Evolutionary conservation across 2,113 vertebrate species (phyloP).

Genomic region (Neodontobutis hainanensis): DNA sequence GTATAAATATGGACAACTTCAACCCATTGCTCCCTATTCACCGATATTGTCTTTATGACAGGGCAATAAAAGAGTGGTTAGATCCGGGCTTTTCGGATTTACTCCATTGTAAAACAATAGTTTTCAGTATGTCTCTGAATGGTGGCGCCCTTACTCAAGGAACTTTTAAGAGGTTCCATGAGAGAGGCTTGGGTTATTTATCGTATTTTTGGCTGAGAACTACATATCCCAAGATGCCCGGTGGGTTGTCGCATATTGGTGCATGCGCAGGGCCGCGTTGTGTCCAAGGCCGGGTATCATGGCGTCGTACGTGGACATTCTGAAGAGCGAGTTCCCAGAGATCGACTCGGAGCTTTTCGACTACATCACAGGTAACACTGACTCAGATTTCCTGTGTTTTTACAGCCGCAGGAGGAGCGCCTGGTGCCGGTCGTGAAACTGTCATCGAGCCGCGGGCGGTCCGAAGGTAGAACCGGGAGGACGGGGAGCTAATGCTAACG

Average conservation of each 20-base stretch:
- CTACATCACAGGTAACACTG: constrained; percentile 88
- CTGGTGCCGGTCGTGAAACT: neutral
- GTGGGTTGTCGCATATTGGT: constrained; percentile 27
- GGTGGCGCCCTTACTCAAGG: no score
- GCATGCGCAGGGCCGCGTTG: constrained; percentile 61
- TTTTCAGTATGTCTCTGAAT: no score
- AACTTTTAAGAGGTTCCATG: no score
- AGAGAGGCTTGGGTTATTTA: no score
- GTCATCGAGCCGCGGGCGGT: neutral
- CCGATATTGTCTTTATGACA: no score
- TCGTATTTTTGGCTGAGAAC: constrained; percentile 16
- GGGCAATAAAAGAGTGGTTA: no score
- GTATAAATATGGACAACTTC: no score
- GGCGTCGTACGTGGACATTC: constrained; percentile 94
- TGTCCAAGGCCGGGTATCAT: constrained; percentile 79
- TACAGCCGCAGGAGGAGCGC: neutral
- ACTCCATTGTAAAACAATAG: no score
- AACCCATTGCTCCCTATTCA: no score
- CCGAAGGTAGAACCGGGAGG: neutral
- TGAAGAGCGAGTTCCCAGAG: constrained; percentile 94
- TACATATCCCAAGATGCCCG: constrained; percentile 52
- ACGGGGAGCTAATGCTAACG: constrained; percentile 1
- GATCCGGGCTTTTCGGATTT: no score
- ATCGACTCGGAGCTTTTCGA: constrained; percentile 92
- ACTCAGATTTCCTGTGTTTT: neutral